Evolutionary conservation across 2,888 invertebrate genomes (phyloP).

Genomic region (Synanthedon vespiformis): DNA sequence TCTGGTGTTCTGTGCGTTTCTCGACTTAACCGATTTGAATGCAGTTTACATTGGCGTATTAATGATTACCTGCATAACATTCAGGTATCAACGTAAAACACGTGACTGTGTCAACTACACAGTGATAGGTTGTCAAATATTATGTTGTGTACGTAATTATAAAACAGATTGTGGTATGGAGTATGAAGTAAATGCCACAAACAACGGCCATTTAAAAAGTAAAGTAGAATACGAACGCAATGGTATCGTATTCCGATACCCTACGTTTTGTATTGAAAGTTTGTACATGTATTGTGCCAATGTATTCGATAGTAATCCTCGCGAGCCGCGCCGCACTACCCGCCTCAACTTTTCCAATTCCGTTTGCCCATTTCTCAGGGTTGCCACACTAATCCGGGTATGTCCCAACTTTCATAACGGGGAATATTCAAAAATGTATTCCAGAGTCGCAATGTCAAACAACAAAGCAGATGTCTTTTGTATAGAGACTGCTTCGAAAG

Average conservation of each 20-base stretch:
- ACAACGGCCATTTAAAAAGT: not conserved
- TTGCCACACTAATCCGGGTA: conserved; percentile 39
- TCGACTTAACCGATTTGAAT: too few species aligned
- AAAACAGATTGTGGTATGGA: too few species aligned
- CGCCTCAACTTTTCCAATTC: conserved; percentile 57
- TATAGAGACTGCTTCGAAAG: not conserved
- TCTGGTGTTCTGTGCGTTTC: too few species aligned
- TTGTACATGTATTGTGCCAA: conserved; percentile 14
- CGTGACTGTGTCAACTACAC: too few species aligned
- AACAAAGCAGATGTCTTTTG: conserved; percentile 18
- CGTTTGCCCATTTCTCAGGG: conserved; percentile 41
- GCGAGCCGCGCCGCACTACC: conserved; percentile 10
- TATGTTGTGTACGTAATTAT: too few species aligned
- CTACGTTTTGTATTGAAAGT: conserved; percentile 20
- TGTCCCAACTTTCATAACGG: conserved; percentile 32
- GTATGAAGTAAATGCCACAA: too few species aligned
- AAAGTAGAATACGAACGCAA: not conserved
- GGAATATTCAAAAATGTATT: conserved; percentile 38
- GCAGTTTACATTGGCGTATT: too few species aligned
- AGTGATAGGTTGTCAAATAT: too few species aligned
- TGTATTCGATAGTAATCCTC: conserved; percentile 29
- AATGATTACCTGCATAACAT: too few species aligned
- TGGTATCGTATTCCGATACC: not conserved
- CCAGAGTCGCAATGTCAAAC: conserved; percentile 9
- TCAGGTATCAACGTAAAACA: too few species aligned